Conservation (phyloP, 2,888 invertebrate species). For the Gymnocheta viridis region DNA sequence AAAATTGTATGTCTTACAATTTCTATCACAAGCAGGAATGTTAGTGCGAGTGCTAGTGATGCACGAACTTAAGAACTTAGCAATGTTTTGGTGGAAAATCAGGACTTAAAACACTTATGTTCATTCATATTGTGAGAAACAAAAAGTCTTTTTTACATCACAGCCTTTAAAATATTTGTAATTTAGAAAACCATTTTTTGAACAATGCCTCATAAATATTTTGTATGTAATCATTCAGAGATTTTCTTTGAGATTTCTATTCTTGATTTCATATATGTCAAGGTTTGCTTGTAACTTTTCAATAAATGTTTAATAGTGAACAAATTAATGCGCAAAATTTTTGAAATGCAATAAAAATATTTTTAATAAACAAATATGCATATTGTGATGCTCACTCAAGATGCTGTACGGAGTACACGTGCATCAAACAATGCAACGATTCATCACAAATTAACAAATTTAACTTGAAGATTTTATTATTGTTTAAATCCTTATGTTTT, state of each 20-base stretch:
- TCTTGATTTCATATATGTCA: neutral
- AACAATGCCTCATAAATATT: neutral
- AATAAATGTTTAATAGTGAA: neutral
- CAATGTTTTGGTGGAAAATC: too few species aligned
- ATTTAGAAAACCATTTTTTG: neutral
- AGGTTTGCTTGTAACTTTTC: neutral
- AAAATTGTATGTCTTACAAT: too few species aligned
- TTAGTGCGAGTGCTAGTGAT: too few species aligned
- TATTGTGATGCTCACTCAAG: neutral
- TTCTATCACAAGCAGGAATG: too few species aligned
- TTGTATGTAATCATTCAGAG: neutral
- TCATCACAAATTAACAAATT: neutral
- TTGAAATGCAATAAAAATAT: neutral
- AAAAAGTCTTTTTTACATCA: neutral
- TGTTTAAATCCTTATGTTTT: conserved; percentile 4
- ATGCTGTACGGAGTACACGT: neutral
- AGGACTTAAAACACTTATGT: too few species aligned
- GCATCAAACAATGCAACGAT: neutral
- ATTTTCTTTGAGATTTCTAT: neutral
- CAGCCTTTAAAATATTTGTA: neutral
- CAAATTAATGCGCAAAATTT: neutral
- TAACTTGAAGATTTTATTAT: neutral
- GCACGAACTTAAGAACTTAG: too few species aligned
- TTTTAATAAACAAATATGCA: conserved; percentile 6
- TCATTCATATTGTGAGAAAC: neutral